Evolutionary conservation across 2,888 invertebrate genomes (phyloP).

Genomic region (Aelia acuminata): DNA sequence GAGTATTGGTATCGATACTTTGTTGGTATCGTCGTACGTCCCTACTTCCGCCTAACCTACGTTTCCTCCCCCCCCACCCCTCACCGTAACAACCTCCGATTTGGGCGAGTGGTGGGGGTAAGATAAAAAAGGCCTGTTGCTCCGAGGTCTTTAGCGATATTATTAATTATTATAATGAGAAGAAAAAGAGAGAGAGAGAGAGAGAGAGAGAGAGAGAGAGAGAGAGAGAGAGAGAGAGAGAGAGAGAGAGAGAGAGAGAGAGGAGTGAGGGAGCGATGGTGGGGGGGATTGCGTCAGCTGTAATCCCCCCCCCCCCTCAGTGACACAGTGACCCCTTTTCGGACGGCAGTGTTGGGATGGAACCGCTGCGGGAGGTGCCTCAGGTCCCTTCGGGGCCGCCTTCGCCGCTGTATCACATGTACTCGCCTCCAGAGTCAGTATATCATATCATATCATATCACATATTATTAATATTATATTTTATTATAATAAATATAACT

Average conservation of each 20-base stretch:
- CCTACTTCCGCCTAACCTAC: neutral
- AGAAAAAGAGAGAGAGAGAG: neutral
- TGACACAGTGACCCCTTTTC: slow-evolving; percentile 54
- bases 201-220: neutral
- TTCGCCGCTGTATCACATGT: slow-evolving; percentile 54
- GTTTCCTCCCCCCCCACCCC: neutral
- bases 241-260: neutral
- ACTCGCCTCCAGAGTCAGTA: slow-evolving; percentile 57
- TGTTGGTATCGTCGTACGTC: too few species aligned
- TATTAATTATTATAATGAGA: slow-evolving; percentile 31
- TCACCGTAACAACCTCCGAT: neutral
- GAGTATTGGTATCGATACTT: too few species aligned
- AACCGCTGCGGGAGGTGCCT: slow-evolving; percentile 52
- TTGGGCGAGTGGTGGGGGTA: neutral
- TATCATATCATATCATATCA: neutral
- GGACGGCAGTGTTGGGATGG: slow-evolving; percentile 31
- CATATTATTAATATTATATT: neutral
- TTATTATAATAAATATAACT: neutral
- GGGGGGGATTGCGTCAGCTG: slow-evolving; percentile 51
- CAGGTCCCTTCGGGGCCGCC: slow-evolving; percentile 51
- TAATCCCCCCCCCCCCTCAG: neutral
- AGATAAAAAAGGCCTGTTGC: neutral
- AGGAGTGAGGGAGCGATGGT: neutral
- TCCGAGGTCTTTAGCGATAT: slow-evolving; percentile 23
- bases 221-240: neutral